Percentiles rank a stretch among this genome's conserved stretches.
Evolutionary conservation across 2,797 vertebrate genomes (phyloP).

Genomic region (Enteromius unitaeniatus): DNA sequence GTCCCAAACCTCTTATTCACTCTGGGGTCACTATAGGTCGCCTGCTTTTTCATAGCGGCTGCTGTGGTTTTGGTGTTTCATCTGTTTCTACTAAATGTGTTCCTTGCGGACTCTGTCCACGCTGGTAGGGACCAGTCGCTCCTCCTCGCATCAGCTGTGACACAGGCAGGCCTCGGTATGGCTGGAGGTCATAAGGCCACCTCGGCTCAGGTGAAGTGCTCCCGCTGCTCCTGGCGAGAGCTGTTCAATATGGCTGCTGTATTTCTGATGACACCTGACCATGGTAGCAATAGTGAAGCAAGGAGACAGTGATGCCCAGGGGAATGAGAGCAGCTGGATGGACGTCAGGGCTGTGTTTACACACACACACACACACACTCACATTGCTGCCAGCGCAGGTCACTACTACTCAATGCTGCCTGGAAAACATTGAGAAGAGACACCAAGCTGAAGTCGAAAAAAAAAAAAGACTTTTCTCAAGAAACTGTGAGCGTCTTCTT

Average conservation of each 20-base stretch:
- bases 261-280: constrained; percentile 44
- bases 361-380: background rate
- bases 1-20: constrained; percentile 42
- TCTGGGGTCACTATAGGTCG: constrained; percentile 32
- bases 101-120: constrained; percentile 21
- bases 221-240: constrained; percentile 18
- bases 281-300: background rate
- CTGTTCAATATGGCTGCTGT: constrained; percentile 46
- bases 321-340: constrained; percentile 42
- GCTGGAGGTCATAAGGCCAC: constrained; percentile 26
- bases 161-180: constrained; percentile 11
- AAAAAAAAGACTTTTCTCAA: constrained; percentile 12
- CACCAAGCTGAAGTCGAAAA: constrained; percentile 2
- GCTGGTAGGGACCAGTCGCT: constrained; percentile 27
- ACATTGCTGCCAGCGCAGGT: constrained; percentile 43
- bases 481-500: background rate
- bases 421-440: constrained; percentile 35
- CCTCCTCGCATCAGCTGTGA: constrained; percentile 46
- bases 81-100: constrained; percentile 28
- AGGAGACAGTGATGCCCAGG: constrained; percentile 23
- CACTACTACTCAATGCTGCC: constrained; percentile 49
- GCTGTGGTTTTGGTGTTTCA: constrained; percentile 39
- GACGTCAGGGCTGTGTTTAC: constrained; percentile 23
- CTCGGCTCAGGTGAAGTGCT: constrained; percentile 19
- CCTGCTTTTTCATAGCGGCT: constrained; percentile 24